A percentile compares a stretch with the other conserved stretches of the same genome.
These are phyloP conservation scores for Grammomys surdaster DNA, from an alignment of 2,113 vertebrate genomes.

Conservation along the genomic window DNA sequence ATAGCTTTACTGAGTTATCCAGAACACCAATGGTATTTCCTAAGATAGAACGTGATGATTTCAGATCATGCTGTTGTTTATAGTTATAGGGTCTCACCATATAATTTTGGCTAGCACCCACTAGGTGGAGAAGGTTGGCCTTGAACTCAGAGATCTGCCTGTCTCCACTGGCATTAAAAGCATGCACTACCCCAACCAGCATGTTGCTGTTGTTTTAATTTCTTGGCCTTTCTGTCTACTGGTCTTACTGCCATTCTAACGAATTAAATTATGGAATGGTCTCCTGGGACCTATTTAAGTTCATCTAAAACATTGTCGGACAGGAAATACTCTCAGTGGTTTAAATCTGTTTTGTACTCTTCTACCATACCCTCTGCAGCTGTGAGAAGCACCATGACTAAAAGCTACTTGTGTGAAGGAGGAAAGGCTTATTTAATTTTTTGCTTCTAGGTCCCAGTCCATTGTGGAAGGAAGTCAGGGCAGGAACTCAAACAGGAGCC, in stretches of 20 bases:
- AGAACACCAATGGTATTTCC: neutral
- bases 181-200: too few species aligned
- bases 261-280: neutral
- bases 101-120: neutral
- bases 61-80: neutral
- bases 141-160: neutral
- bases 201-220: neutral
- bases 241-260: slow-evolving; percentile 5
- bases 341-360: slow-evolving; percentile 7
- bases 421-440: neutral
- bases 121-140: neutral
- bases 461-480: too few species aligned
- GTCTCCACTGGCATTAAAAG: neutral
- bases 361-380: neutral
- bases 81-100: neutral
- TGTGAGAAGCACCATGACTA: neutral
- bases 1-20: neutral
- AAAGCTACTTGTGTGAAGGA: neutral
- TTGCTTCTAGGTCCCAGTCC: neutral
- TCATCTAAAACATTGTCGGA: slow-evolving; percentile 31
- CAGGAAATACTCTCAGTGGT: neutral
- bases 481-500: neutral
- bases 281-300: neutral
- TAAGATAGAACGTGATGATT: neutral
- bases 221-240: slow-evolving; percentile 17